Conservation (phyloP, 2,113 vertebrate genomes). For the Pelecanoides urinatrix region DNA sequence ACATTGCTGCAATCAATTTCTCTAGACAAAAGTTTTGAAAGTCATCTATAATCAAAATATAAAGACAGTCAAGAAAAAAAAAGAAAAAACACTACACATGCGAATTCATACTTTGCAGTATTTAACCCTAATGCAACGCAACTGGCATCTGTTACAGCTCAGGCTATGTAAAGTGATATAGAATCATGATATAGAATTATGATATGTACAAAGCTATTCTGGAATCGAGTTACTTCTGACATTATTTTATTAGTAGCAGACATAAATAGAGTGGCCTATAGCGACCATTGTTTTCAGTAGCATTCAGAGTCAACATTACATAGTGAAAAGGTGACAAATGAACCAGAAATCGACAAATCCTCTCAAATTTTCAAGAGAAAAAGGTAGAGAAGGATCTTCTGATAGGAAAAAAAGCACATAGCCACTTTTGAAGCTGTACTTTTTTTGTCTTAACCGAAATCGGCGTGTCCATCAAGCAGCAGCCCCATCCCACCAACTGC, state of each 20-base stretch:
- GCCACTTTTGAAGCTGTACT: fast-evolving
- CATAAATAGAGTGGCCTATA: fast-evolving
- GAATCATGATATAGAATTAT: background rate
- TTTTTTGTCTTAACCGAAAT: background rate
- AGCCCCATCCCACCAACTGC: fast-evolving
- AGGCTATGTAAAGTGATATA: fast-evolving
- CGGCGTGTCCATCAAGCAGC: background rate
- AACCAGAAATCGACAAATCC: background rate
- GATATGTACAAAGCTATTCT: background rate
- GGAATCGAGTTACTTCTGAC: background rate
- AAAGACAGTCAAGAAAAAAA: background rate
- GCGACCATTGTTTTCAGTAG: fast-evolving
- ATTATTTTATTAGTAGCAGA: fast-evolving
- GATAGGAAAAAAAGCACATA: fast-evolving
- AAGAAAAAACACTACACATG: background rate
- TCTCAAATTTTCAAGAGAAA: background rate
- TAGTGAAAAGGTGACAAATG: fast-evolving
- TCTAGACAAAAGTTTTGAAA: conserved; percentile 17
- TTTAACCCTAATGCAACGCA: background rate
- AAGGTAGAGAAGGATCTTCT: fast-evolving
- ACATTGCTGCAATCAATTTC: conserved; percentile 47
- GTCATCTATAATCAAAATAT: conserved; percentile 15
- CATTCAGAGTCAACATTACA: background rate
- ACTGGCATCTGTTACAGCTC: background rate
- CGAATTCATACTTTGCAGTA: background rate